Base-by-base conservation (phyloP, 2,888 invertebrate species). In the Tuta absoluta region DNA sequence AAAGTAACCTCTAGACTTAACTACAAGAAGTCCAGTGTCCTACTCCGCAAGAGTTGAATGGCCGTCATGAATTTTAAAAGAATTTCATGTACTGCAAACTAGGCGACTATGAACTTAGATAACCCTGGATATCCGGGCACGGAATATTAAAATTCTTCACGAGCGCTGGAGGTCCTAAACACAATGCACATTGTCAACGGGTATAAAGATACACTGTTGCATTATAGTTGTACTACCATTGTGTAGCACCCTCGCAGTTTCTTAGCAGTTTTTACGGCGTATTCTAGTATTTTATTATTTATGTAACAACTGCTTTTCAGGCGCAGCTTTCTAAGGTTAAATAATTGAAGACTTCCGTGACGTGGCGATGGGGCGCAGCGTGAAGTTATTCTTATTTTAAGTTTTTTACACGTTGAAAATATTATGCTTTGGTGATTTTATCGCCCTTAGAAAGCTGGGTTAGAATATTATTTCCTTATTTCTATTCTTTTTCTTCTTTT, bases 111-210 rank as follows among this genome's bases (percentile, higher is more conserved):
- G 75, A 78, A 74, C 73, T 73, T 68, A 73, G 74, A 80, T 81
- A 82, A 80, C 75, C 75, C 70, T 70, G 75, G 73, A 76, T 77
- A 77, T 78, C 70, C 67, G 74, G 73, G 67, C 56, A 12, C 12
- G 51, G 24, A 72, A 73, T 80, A 79, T 79, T 79, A 78, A 81
- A 78, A 79, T 79, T 77, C 76, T 72, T 70, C 71, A 63, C 72
- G 67, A 67, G 68, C 69, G 63, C 64, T 45, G 56, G 38, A 61
- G 60, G 69, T 75, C 76, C 75, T 84, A 79, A 83, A 79, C 82
- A 88, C 89, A 89, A 86, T 89, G 84, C 85, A 85, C 83, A 88
- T 86, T 90, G 89, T 90, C 88, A 88, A 86, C 86, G 85, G 80
- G 78, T 81, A 84, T 86, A 87, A 89, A 88, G 81, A 83, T 85